Evolutionary conservation across 2,888 invertebrate genomes (phyloP), one percentile per base, ranked within the genome.

Genomic region (Lysandra coridon): DNA sequence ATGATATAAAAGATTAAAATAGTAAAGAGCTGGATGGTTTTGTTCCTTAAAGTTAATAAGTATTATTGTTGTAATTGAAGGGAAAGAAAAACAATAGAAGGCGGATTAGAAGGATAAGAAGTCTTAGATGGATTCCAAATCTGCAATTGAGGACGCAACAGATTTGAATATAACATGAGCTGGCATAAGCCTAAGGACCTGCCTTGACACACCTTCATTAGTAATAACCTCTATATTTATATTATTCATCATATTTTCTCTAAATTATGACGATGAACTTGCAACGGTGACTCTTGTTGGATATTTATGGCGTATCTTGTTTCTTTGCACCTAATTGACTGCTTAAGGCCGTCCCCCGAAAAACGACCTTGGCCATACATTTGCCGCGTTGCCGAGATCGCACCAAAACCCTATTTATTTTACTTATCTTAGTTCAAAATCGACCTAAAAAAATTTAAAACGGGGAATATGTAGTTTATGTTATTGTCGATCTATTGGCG

Each of bases 91-190:
- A 14, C 17, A 57, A 3, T 53, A 53, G 53, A 57, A 57, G 3
- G 10, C 40, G 14, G 53, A 14, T 53, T 2, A 14, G 4, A 57
- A 57, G 10, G 33, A 33, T 14, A 69, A 69, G 17, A 69, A 33
- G 10, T 69, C 69, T 33, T 33, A 69, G 17, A 69, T 74, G 74
- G 74, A 23, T 40, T 74, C 74, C 74, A 74, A 73, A 73, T 44
- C 49, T 49, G 23, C 23, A 5, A 75, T 49, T 49, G 75, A 75
- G 75, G 75, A 49, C 75, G 49, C 4, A 23, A 0, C 14, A 17
- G 53, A 75, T 44, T 49, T 49, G 75, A 75, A 75, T 75, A 75
- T 49, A 75, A 74, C 44, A 44, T 44, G 75, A 75, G 49, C 30
- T 75, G 75, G 75, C 75, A 30, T 75, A 53, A 53, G 23, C 49